A percentile compares a stretch with the other conserved stretches of the same genome.
Evolutionary conservation across 35 echinoderm and acorn worm genomes (phyloP).

Genomic region (Diadema setosum): DNA sequence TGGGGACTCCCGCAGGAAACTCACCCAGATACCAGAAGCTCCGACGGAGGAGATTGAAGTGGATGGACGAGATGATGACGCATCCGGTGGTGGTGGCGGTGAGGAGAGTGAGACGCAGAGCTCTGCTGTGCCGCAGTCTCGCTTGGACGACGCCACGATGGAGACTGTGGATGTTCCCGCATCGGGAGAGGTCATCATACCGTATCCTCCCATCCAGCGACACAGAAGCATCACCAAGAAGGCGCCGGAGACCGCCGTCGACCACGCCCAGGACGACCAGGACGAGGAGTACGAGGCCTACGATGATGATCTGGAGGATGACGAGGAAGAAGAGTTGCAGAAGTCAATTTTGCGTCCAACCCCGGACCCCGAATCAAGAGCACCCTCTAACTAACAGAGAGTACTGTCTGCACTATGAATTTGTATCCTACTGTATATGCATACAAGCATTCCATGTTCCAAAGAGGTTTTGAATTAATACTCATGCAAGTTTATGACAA

Average conservation of each 20-base stretch:
- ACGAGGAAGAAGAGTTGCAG: slow-evolving; percentile 15
- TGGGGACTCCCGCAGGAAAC: neutral
- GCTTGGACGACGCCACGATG: neutral
- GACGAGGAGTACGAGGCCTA: neutral
- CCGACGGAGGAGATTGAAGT: neutral
- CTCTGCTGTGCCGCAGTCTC: neutral
- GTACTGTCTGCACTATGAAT: too few relatives aligned
- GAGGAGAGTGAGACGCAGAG: neutral
- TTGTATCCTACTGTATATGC: too few relatives aligned
- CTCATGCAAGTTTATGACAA: too few relatives aligned
- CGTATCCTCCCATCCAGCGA: neutral
- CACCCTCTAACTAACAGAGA: neutral
- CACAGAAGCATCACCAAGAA: neutral
- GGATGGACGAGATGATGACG: neutral
- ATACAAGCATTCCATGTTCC: too few relatives aligned
- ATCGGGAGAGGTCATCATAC: neutral
- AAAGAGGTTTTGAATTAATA: too few relatives aligned
- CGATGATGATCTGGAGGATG: neutral
- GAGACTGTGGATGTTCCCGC: neutral
- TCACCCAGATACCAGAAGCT: neutral
- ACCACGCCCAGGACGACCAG: neutral
- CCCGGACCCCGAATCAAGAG: neutral
- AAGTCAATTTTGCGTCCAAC: neutral
- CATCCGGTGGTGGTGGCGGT: neutral
- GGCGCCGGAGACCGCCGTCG: neutral